phyloP scores from a whole-genome alignment of 2,888 invertebrate species.

The Epistrophe grossulariae region DNA sequence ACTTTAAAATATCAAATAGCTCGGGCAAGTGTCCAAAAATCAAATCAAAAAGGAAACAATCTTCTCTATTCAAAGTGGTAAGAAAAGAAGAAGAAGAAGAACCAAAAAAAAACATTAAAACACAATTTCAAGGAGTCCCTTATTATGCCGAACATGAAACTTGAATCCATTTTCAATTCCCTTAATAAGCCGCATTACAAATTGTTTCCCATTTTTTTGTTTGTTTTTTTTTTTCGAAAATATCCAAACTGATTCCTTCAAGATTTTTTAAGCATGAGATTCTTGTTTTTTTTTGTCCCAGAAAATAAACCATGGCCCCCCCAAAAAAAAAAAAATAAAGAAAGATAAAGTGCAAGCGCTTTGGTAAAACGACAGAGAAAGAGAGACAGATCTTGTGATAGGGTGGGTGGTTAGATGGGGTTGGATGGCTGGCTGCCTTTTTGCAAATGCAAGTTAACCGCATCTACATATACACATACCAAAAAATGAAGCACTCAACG shows the following conservation, averaged over 20 bases:
- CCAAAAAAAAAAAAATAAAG: constrained; percentile 25
- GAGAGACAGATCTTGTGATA: neutral
- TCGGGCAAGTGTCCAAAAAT: constrained; percentile 54
- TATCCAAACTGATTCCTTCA: constrained; percentile 61
- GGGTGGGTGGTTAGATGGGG: neutral
- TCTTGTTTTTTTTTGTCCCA: neutral
- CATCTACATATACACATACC: constrained; percentile 12
- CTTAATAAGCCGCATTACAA: constrained; percentile 75
- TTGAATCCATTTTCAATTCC: constrained; percentile 74
- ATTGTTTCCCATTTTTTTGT: constrained; percentile 66
- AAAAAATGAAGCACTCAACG: constrained; percentile 71
- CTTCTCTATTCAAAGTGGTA: neutral
- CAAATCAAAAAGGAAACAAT: constrained; percentile 9
- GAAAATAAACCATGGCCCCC: constrained; percentile 35
- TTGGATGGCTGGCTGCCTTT: neutral
- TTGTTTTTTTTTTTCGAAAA: constrained; percentile 4
- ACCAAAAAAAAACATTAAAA: neutral
- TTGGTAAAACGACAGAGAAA: neutral
- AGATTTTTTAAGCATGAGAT: constrained; percentile 3
- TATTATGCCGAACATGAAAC: constrained; percentile 73
- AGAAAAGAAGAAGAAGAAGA: neutral
- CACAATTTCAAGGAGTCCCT: constrained; percentile 50
- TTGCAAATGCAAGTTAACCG: constrained; percentile 71
- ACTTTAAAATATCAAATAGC: neutral
- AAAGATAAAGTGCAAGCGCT: constrained; percentile 8